These are phyloP conservation scores for Gerris lacustris DNA, from an alignment of 2,888 invertebrate species.

Conservation along the genomic window DNA sequence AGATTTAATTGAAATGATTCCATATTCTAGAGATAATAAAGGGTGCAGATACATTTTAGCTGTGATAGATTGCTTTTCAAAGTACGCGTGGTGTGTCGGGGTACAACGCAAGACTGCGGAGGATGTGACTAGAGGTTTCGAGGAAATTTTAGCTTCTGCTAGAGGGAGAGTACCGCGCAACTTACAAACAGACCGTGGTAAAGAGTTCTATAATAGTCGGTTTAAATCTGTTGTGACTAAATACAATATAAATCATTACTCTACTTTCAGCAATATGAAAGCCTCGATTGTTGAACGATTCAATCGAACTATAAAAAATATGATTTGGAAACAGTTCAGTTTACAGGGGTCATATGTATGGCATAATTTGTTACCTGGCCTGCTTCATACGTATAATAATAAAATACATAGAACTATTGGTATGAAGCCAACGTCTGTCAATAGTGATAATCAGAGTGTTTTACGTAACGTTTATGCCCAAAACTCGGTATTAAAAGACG, in stretches of 20 bases:
- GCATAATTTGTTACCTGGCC: slow-evolving; percentile 26
- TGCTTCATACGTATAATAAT: slow-evolving; percentile 32
- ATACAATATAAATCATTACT: slow-evolving; percentile 22
- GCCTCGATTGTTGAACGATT: slow-evolving; percentile 33
- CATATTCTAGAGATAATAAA: no score
- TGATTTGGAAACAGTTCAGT: slow-evolving; percentile 24
- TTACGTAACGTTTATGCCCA: slow-evolving; percentile 11
- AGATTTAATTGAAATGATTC: no score
- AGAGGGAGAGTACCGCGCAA: no score
- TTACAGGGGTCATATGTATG: slow-evolving; percentile 25
- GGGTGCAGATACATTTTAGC: no score
- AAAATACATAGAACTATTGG: no score
- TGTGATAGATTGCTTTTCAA: no score
- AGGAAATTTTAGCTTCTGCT: no score
- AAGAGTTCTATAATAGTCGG: slow-evolving; percentile 32
- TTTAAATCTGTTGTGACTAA: slow-evolving; percentile 31
- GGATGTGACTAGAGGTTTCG: no score
- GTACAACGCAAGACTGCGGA: no score
- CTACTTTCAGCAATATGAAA: slow-evolving; percentile 30
- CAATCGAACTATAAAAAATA: slow-evolving; percentile 29
- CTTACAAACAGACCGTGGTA: slow-evolving; percentile 33
- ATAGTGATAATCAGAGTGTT: background rate
- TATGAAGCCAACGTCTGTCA: slow-evolving; percentile 33
- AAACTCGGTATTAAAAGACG: slow-evolving; percentile 28
- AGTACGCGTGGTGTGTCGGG: no score